phyloP scores from a whole-genome alignment of 2,113 vertebrate species.

The Casuarius casuarius region DNA sequence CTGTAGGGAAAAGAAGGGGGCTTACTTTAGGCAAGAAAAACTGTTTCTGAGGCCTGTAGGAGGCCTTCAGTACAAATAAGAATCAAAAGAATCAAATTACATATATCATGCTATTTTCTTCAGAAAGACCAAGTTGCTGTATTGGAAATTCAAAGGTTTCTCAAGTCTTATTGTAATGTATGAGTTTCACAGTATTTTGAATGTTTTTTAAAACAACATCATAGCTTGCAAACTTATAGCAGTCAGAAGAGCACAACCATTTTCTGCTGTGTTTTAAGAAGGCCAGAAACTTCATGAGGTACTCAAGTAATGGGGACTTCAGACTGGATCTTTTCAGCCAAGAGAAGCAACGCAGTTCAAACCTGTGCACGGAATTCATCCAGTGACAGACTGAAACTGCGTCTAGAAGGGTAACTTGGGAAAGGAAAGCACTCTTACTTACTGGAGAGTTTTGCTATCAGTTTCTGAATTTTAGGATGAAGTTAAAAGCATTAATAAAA shows the following conservation, averaged over 20 bases:
- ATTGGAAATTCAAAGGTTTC: not conserved
- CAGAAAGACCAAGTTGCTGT: not conserved
- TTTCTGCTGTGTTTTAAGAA: not conserved
- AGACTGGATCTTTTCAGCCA: not conserved
- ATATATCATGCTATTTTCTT: not conserved
- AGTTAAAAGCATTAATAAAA: constrained; percentile 28
- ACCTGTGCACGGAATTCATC: not conserved
- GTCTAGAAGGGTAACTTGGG: not conserved
- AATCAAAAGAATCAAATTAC: not conserved
- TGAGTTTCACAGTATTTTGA: not conserved
- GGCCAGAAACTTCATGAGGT: not conserved
- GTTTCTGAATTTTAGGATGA: not conserved
- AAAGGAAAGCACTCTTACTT: not conserved
- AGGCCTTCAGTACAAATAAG: not conserved
- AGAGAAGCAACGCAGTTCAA: not conserved
- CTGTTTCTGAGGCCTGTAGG: not conserved
- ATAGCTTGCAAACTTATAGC: not conserved
- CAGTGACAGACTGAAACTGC: not conserved
- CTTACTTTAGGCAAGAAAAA: not conserved
- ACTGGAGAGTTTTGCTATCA: not conserved
- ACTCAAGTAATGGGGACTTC: not conserved
- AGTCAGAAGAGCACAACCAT: not conserved
- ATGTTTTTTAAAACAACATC: not conserved
- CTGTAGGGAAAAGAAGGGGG: not conserved
- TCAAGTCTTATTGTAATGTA: not conserved